These are phyloP conservation scores for Bembecia ichneumoniformis DNA, from an alignment of 2,888 invertebrate species.

Conservation along the genomic window DNA sequence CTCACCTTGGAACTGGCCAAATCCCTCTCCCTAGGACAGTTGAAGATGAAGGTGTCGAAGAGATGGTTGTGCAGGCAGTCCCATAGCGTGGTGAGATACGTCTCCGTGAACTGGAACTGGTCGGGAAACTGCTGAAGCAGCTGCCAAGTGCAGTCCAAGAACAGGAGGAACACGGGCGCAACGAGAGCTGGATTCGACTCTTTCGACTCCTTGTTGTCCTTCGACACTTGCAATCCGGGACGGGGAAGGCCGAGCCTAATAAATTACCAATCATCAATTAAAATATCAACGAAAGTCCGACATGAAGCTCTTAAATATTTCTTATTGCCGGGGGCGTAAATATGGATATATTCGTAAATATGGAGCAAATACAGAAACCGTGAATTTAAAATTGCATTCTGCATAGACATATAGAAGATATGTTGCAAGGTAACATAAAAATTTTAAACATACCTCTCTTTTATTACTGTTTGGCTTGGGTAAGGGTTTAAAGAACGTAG, in stretches of 20 bases:
- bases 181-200: constrained; percentile 46
- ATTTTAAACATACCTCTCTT: too few relatives aligned
- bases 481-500: too few relatives aligned
- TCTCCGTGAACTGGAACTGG: constrained; percentile 93
- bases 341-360: too few relatives aligned
- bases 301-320: too few relatives aligned
- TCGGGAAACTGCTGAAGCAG: constrained; percentile 88
- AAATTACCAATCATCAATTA: too few relatives aligned
- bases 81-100: constrained; percentile 93
- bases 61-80: constrained; percentile 90
- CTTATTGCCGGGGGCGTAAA: too few relatives aligned
- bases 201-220: constrained; percentile 43
- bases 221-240: constrained; percentile 56
- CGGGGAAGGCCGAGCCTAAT: constrained; percentile 78
- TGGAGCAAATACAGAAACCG: too few relatives aligned
- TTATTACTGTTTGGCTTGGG: too few relatives aligned
- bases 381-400: too few relatives aligned
- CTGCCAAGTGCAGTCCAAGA: constrained; percentile 96
- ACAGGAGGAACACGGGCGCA: constrained; percentile 90
- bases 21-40: constrained; percentile 83
- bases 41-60: constrained; percentile 94
- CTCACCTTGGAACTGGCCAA: constrained; percentile 75
- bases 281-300: too few relatives aligned
- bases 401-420: too few relatives aligned
- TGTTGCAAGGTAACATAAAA: too few relatives aligned